Evolutionary conservation across 1,140 invertebrate genomes (phyloP).

Genomic region (Achatina immaculata): DNA sequence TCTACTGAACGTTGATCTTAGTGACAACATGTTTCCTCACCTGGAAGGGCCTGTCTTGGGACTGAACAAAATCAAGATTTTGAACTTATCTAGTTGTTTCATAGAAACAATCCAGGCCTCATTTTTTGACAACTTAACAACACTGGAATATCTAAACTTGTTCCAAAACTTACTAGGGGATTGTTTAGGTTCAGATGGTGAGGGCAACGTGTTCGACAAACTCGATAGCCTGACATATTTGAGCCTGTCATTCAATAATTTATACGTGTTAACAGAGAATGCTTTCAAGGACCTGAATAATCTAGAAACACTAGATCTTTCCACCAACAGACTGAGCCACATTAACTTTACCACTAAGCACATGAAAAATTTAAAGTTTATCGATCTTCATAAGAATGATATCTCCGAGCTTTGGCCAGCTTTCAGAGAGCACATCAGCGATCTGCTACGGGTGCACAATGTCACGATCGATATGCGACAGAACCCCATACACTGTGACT

Average conservation of each 20-base stretch:
- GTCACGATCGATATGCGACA: background rate
- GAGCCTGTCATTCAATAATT: conserved; percentile 27
- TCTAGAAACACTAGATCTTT: conserved; percentile 16
- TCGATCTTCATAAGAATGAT: conserved; percentile 19
- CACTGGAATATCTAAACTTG: conserved; percentile 1
- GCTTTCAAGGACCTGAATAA: background rate
- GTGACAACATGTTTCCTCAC: background rate
- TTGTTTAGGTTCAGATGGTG: background rate
- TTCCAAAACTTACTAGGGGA: conserved; percentile 20
- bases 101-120: conserved; percentile 1
- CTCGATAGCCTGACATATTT: background rate
- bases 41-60: conserved; percentile 22
- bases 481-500: conserved; percentile 27
- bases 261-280: background rate
- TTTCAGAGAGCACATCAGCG: background rate
- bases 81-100: conserved; percentile 25
- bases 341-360: background rate
- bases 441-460: background rate
- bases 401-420: background rate
- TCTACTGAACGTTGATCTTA: background rate
- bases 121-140: conserved; percentile 14
- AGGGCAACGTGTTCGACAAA: conserved; percentile 3
- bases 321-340: conserved; percentile 10
- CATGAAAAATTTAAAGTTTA: conserved; percentile 8
- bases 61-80: background rate